Conservation (phyloP, 2,797 vertebrate genomes). For the Scyliorhinus canicula region DNA sequence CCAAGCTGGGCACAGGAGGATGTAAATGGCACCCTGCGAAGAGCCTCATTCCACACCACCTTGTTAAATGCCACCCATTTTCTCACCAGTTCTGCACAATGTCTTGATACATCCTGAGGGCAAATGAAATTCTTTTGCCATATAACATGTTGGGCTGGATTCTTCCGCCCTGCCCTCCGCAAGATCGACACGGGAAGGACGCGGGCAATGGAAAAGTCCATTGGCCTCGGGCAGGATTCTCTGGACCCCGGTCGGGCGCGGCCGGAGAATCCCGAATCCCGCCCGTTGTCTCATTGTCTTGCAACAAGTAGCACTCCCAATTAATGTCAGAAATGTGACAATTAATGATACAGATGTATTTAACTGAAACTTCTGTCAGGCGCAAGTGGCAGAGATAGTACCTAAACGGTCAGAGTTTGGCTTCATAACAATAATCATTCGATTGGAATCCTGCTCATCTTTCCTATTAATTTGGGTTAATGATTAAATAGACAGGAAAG, state of each 20-base stretch:
- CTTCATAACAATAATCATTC: neutral
- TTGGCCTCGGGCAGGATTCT: too few species aligned
- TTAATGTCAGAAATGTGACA: neutral
- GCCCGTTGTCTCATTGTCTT: neutral
- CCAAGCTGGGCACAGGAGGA: too few species aligned
- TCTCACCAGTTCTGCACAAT: too few species aligned
- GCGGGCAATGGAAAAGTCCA: too few species aligned
- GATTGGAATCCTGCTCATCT: neutral
- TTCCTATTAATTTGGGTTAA: constrained; percentile 21
- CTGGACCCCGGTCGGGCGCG: too few species aligned
- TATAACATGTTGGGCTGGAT: neutral
- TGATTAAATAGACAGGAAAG: neutral
- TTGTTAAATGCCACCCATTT: too few species aligned
- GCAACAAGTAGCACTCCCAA: neutral
- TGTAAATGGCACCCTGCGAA: too few species aligned
- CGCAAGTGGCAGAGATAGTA: neutral
- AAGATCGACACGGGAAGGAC: too few species aligned
- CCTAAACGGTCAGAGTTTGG: neutral
- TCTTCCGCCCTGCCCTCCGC: too few species aligned
- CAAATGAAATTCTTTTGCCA: neutral
- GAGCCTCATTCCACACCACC: too few species aligned
- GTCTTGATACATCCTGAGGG: too few species aligned
- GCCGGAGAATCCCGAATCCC: too few species aligned
- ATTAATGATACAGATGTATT: neutral
- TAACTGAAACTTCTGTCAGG: neutral